phyloP scores from a whole-genome alignment of 1,140 invertebrate genomes.

The Drosophila setifemur region DNA sequence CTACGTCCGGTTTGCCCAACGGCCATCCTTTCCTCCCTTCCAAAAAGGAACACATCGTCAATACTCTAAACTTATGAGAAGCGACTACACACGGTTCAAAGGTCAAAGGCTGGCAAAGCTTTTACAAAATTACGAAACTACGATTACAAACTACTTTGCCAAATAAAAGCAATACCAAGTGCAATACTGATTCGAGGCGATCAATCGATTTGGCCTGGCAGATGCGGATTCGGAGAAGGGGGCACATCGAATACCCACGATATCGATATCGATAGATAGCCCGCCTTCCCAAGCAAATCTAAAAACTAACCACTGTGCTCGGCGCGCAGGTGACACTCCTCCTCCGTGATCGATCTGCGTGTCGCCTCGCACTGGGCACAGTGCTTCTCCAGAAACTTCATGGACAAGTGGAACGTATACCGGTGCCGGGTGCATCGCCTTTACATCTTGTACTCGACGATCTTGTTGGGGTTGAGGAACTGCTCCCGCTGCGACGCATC shows the following conservation, averaged over 20 bases:
- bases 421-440: constrained; percentile 82
- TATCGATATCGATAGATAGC: no score
- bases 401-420: constrained; percentile 82
- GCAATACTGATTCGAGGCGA: constrained; percentile 45
- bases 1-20: background rate
- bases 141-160: constrained; percentile 67
- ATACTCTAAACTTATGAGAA: constrained; percentile 45
- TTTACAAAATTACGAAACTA: constrained; percentile 80
- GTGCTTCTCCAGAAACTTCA: constrained; percentile 82
- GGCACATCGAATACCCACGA: background rate
- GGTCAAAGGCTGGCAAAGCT: constrained; percentile 65
- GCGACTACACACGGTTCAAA: constrained; percentile 55
- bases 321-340: constrained; percentile 58
- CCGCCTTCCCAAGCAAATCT: constrained; percentile 34
- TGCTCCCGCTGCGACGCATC: constrained; percentile 79
- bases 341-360: constrained; percentile 45
- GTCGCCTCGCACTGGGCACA: constrained; percentile 78
- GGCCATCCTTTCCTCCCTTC: constrained; percentile 3
- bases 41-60: constrained; percentile 35
- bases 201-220: constrained; percentile 36
- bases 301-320: constrained; percentile 73
- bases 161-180: constrained; percentile 30
- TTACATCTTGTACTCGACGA: constrained; percentile 82
- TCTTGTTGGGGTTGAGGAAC: constrained; percentile 82
- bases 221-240: constrained; percentile 25